Evolutionary conservation across 64 coral and sea anemone genomes (phyloP), one percentile per base, ranked within the genome.

Genomic region (Porites lutea): DNA sequence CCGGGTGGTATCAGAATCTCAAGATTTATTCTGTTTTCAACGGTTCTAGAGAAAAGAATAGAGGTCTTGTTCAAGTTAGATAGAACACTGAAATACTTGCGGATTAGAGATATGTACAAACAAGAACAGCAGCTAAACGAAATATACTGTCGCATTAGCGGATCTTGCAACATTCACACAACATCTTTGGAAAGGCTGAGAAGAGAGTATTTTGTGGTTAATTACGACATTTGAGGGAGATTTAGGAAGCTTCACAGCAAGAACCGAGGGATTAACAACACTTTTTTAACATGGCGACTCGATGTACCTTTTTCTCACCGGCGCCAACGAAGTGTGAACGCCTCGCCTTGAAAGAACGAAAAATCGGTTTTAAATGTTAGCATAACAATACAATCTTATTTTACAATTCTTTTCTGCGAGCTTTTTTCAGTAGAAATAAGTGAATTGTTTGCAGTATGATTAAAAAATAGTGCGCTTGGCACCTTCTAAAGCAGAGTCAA

Each of bases 251-350:
- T 47, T 6, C 61, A 84, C 81, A 84, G 81, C 63, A 84, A 68
- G 81, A 3, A 27, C 7, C 8, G 45, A 68, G 14, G 95, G 95
- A 96, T 96, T 96, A 37, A 96, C 81, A 51, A 96, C 95, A 96
- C 95, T 13, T 96, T 83, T 92, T 96, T 72, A 86, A 85, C 46
- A 96, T 96, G 95, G 95, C 95, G 91, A 52, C 79, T 27, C 74
- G 79, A 68, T 82, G 71, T 50, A 77, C 89, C 91, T 71, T 48
- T 83, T 84, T 82, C 20, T 67, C 79, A 64, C 86, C 87, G 95
- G 95, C 95, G 95, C 91, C 95, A 96, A 96, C 80, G 70, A 96
- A 60, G 95, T 96, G 95, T 75, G 61, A 77, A 96, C 22, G 22
- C 79, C 77, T 83, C 22, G 22, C 79, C 77, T 83, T 74, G 54